A percentile compares a stretch with the other conserved stretches of the same genome.
These are phyloP conservation scores for Sinelater perroti DNA, from an alignment of 2,888 invertebrate genomes.

Conservation along the genomic window DNA sequence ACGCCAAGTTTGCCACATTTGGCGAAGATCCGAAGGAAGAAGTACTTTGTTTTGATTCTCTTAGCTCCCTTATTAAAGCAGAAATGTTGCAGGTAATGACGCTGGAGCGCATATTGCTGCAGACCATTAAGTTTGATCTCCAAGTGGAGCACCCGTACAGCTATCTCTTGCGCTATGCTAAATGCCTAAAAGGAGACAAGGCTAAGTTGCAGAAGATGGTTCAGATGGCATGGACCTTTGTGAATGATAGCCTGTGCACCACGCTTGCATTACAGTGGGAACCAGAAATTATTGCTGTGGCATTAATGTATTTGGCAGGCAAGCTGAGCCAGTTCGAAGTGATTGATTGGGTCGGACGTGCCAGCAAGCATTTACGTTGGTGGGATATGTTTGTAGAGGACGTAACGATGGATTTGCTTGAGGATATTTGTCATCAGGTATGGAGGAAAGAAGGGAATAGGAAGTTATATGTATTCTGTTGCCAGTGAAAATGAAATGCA, in stretches of 20 bases:
- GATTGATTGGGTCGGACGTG: constrained; percentile 87
- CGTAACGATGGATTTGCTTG: constrained; percentile 91
- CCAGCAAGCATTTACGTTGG: constrained; percentile 84
- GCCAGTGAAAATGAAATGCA: too few species aligned
- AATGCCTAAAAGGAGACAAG: constrained; percentile 92
- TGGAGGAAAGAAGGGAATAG: too few species aligned
- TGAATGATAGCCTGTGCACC: constrained; percentile 97
- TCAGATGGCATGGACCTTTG: constrained; percentile 99
- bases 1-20: constrained; percentile 87
- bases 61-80: too few species aligned
- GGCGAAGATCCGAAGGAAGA: constrained; percentile 94
- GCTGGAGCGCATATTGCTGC: constrained; percentile 91
- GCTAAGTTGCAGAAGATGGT: constrained; percentile 95
- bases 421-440: constrained; percentile 97
- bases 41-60: too few species aligned
- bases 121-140: constrained; percentile 98
- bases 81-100: constrained; percentile 90
- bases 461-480: too few species aligned
- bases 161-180: constrained; percentile 91
- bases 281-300: constrained; percentile 97
- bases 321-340: constrained; percentile 96
- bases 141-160: constrained; percentile 98
- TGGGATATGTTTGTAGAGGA: constrained; percentile 99
- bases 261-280: constrained; percentile 98
- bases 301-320: constrained; percentile 95